These are phyloP conservation scores for Adelosebastes latens DNA, from an alignment of 2,797 vertebrate species.

Conservation along the genomic window DNA sequence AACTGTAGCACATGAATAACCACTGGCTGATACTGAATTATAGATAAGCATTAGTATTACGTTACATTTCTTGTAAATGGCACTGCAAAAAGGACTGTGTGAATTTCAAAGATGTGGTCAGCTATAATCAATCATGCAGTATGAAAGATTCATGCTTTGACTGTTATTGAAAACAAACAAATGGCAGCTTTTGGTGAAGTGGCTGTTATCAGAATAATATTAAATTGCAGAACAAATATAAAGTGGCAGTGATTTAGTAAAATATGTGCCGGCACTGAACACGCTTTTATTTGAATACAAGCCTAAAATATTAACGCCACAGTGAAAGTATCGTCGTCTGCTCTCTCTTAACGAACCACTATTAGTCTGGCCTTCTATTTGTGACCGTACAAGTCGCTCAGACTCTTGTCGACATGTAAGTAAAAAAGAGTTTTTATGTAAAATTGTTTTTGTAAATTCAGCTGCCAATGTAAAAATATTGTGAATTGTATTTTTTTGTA, in stretches of 20 bases:
- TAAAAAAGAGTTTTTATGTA: slow-evolving; percentile 71
- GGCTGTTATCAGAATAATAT: slow-evolving; percentile 64
- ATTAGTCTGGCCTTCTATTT: slow-evolving; percentile 70
- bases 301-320: slow-evolving; percentile 63
- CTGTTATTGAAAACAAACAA: slow-evolving; percentile 69
- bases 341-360: slow-evolving; percentile 70
- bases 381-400: slow-evolving; percentile 71
- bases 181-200: slow-evolving; percentile 68
- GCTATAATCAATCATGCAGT: slow-evolving; percentile 52
- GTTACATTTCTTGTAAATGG: slow-evolving; percentile 55
- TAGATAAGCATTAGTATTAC: slow-evolving; percentile 55
- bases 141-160: slow-evolving; percentile 66
- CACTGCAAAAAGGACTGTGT: slow-evolving; percentile 49
- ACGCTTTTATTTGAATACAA: slow-evolving; percentile 60
- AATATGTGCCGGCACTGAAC: slow-evolving; percentile 58
- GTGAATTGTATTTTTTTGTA: slow-evolving; percentile 86
- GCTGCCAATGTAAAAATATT: slow-evolving; percentile 85
- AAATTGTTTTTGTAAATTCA: slow-evolving; percentile 85
- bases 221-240: slow-evolving; percentile 55
- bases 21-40: slow-evolving; percentile 67
- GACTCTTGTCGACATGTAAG: slow-evolving; percentile 74
- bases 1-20: slow-evolving; percentile 73
- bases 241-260: slow-evolving; percentile 54
- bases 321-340: slow-evolving; percentile 61
- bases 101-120: slow-evolving; percentile 45